Conservation (phyloP, 2,797 vertebrate genomes). For the Anniella stebbinsi region DNA sequence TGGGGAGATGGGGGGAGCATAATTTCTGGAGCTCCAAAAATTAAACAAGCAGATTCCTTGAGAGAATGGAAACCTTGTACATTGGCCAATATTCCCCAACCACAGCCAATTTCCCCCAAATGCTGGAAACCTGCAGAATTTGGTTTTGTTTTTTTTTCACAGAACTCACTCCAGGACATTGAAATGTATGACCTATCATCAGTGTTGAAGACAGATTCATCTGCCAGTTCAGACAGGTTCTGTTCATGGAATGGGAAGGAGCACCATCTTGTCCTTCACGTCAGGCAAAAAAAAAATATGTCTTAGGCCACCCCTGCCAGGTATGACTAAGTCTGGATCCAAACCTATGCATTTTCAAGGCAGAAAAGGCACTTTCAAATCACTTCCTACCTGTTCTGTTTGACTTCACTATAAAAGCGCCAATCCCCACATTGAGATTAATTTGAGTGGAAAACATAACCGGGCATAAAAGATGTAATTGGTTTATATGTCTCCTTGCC, state of each 20-base stretch:
- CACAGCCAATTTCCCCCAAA: neutral
- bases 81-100: neutral
- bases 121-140: neutral
- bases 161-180: neutral
- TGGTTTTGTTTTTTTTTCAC: no score
- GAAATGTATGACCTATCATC: neutral
- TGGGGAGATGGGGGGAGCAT: neutral
- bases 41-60: neutral
- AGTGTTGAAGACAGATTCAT: no score
- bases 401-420: neutral
- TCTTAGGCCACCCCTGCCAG: no score
- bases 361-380: neutral
- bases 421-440: slow-evolving; percentile 30
- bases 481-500: slow-evolving; percentile 61
- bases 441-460: slow-evolving; percentile 34
- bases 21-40: neutral
- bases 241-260: no score
- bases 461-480: slow-evolving; percentile 33
- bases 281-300: no score
- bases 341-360: neutral
- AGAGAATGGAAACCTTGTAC: neutral
- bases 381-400: neutral
- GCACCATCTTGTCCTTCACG: no score
- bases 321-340: no score
- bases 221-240: no score